Evolutionary conservation across 2,113 vertebrate genomes (phyloP).

Genomic region (Lynx canadensis): DNA sequence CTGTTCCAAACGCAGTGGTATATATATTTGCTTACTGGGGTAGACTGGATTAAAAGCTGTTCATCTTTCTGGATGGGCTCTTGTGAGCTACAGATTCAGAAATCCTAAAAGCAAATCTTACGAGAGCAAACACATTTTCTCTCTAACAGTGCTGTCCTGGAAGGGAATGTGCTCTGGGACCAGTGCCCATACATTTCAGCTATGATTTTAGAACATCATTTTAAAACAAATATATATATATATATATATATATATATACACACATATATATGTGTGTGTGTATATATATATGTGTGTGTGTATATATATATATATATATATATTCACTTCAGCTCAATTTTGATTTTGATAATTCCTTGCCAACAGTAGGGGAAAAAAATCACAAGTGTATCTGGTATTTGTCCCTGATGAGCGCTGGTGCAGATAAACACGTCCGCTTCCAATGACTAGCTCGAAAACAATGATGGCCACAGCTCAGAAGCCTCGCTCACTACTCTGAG

Average conservation of each 20-base stretch:
- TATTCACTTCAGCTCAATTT: not conserved
- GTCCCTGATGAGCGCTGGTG: conserved; percentile 39
- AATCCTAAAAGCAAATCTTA: not conserved
- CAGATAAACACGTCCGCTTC: conserved; percentile 66
- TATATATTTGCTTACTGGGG: conserved; percentile 35
- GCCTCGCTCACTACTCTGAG: conserved; percentile 49
- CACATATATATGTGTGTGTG: not conserved
- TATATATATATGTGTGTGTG: not conserved
- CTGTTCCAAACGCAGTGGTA: not conserved
- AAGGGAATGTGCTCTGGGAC: not conserved
- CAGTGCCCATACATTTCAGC: not conserved
- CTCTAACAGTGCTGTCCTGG: not conserved
- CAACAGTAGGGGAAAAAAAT: not conserved
- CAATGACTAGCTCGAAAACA: conserved; percentile 54
- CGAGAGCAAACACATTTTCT: conserved; percentile 41
- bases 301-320: not conserved
- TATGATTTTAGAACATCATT: conserved; percentile 1
- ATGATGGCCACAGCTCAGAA: conserved; percentile 56
- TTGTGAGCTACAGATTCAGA: conserved; percentile 31
- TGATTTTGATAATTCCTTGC: conserved; percentile 40
- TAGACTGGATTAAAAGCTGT: conserved; percentile 46
- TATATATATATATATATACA: not conserved
- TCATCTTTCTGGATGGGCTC: conserved; percentile 37
- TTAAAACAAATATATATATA: conserved; percentile 1
- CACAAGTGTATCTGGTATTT: conserved; percentile 38